Evolutionary conservation across 2,113 vertebrate genomes (phyloP), one percentile per base, ranked within the genome.

Genomic region (Rostratula benghalensis): DNA sequence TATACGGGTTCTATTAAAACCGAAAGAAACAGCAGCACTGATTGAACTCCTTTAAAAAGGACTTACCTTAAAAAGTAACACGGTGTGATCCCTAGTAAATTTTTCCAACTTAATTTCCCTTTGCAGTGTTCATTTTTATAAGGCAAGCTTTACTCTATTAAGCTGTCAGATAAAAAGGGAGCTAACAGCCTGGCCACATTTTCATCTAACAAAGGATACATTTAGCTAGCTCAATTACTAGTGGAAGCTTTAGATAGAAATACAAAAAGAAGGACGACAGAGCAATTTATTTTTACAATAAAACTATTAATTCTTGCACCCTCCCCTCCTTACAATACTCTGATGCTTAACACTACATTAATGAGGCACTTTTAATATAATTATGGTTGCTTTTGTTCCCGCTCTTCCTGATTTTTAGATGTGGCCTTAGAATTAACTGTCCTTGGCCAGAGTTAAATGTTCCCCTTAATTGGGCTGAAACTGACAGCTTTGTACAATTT

Each of bases 211-310:
- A 97, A 97, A 97, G 43, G 81, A 83, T 84, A 87, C 78, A 85
- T 92, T 96, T 95, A 94, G 67, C 4, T 4, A 63, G 70, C 90
- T 91, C 96, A 96, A 90, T 96, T 96, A 93, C 31, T 18, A 77
- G 45, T 53, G 77, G 83, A 95, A 94, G 74, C 75, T 89, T 84
- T 95, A 80, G 54, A 82, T 48, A 92, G 86, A 96, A 84, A 91
- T 37, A 94, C 94, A 84, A 95, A 95, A 87, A 90, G 82, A 67
- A 82, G 50, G 53, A 88, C 0, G 12, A 77, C 86, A 70, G 88
- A 96, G 77, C 77, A 87, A 94, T 97, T 94, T 94, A 91, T 94
- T 97, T 95, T 94, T 91, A 97, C 84, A 95, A 90, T 96, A 87
- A 87, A 94, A 71, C 79, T 75, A 68, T 95, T 95, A 96, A 89